phyloP scores from a whole-genome alignment of 2,113 vertebrate species.

The Poeciliopsis turrubarensis region DNA sequence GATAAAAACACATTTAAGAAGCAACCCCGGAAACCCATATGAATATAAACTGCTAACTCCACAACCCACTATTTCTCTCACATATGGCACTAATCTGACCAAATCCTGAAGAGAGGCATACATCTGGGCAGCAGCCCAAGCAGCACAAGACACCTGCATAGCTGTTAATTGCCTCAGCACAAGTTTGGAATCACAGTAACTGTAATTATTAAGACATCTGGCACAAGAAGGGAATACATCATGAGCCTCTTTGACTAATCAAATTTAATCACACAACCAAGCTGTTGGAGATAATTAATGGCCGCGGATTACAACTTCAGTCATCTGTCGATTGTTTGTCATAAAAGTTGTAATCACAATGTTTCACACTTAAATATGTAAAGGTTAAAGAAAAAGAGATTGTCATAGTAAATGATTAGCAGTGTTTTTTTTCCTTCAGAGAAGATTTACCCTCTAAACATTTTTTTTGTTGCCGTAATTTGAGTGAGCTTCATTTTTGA shows the following conservation, averaged over 20 bases:
- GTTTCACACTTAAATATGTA: constrained; percentile 18
- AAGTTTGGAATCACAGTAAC: constrained; percentile 38
- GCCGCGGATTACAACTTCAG: constrained; percentile 38
- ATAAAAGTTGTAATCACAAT: constrained; percentile 51
- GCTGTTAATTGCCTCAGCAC: constrained; percentile 24
- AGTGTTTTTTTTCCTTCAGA: background rate
- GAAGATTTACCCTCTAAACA: background rate
- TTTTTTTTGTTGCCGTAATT: background rate
- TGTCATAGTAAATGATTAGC: background rate
- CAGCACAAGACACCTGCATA: constrained; percentile 11
- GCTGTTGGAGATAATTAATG: constrained; percentile 65
- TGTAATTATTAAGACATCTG: constrained; percentile 75
- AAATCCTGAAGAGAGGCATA: constrained; percentile 45
- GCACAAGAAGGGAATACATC: constrained; percentile 69
- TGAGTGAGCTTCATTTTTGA: background rate
- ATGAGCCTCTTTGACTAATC: constrained; percentile 71
- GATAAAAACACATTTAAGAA: constrained; percentile 1
- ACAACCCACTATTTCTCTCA: constrained; percentile 28
- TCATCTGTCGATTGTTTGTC: constrained; percentile 23
- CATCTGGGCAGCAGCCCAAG: constrained; percentile 46
- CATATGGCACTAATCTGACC: constrained; percentile 47
- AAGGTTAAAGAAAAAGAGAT: constrained; percentile 1
- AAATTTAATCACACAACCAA: constrained; percentile 67
- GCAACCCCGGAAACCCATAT: constrained; percentile 7
- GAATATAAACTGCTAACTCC: background rate